Conservation (phyloP, 2,888 invertebrate genomes). For the Hypomecis punctinalis region DNA sequence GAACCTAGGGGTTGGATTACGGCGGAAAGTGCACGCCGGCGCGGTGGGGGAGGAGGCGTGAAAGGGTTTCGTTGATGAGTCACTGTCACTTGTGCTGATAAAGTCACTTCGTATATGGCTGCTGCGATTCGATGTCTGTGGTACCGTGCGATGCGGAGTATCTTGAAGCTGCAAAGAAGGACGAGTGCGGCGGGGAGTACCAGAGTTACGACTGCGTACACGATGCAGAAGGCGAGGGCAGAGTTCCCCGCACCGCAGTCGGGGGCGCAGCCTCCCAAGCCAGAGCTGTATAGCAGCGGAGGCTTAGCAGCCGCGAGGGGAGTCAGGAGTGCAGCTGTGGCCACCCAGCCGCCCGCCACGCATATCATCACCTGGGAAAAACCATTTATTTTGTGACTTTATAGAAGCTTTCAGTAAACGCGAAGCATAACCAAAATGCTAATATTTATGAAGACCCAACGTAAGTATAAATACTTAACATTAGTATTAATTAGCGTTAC, state of each 20-base stretch:
- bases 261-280: slow-evolving; percentile 87
- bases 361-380: slow-evolving; percentile 86
- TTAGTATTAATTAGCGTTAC: no score
- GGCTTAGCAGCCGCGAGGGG: slow-evolving; percentile 86
- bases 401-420: no score
- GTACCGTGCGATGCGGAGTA: slow-evolving; percentile 88
- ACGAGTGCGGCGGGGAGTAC: slow-evolving; percentile 88
- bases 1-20: slow-evolving; percentile 90
- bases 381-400: not conserved
- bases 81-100: slow-evolving; percentile 93
- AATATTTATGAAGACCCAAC: no score
- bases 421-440: no score
- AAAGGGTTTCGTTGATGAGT: slow-evolving; percentile 93
- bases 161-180: slow-evolving; percentile 89
- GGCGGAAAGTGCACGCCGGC: slow-evolving; percentile 87
- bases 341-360: slow-evolving; percentile 88
- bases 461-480: no score
- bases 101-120: slow-evolving; percentile 93
- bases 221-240: slow-evolving; percentile 87
- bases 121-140: slow-evolving; percentile 94
- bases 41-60: slow-evolving; percentile 88
- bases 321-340: slow-evolving; percentile 86
- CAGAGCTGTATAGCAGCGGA: slow-evolving; percentile 73
- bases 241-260: slow-evolving; percentile 87
- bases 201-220: slow-evolving; percentile 87